Percentiles rank a stretch among this genome's conserved stretches.
Evolutionary conservation across 1,140 invertebrate genomes (phyloP).

Genomic region (Cotesia typhae): DNA sequence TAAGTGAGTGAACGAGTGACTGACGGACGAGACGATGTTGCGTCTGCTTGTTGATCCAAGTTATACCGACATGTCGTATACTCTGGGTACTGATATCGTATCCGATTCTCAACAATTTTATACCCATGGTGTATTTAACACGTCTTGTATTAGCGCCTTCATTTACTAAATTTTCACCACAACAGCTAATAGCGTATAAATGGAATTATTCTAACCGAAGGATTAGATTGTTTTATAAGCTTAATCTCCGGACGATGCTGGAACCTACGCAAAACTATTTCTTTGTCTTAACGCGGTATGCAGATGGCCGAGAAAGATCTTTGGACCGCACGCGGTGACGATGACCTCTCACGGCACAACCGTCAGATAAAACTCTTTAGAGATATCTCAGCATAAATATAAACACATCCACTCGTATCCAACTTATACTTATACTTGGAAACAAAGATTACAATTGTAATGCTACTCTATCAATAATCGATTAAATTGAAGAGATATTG

Average conservation of each 20-base stretch:
- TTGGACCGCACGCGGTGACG: constrained; percentile 22
- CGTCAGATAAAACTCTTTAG: constrained; percentile 10
- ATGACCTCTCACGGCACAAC: constrained; percentile 14
- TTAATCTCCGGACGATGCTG: too few relatives aligned
- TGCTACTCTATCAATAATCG: too few relatives aligned
- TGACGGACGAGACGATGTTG: constrained; percentile 38
- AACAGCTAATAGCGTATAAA: too few relatives aligned
- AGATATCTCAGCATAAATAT: neutral
- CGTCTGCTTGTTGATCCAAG: constrained; percentile 22
- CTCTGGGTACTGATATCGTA: constrained; percentile 27
- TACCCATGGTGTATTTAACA: neutral
- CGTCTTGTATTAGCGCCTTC: neutral
- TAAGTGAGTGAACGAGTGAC: constrained; percentile 45
- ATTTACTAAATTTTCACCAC: too few relatives aligned
- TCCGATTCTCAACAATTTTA: neutral
- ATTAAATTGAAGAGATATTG: too few relatives aligned
- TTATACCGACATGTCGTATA: neutral
- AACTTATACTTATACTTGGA: too few relatives aligned
- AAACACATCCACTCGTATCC: too few relatives aligned
- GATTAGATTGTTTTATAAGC: too few relatives aligned
- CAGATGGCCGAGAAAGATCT: constrained; percentile 22
- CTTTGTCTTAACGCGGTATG: constrained; percentile 11
- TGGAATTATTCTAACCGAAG: too few relatives aligned
- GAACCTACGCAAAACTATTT: neutral
- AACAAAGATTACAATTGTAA: too few relatives aligned